Conservation (phyloP, 1,140 invertebrate species). For the Octopus sinensis region DNA sequence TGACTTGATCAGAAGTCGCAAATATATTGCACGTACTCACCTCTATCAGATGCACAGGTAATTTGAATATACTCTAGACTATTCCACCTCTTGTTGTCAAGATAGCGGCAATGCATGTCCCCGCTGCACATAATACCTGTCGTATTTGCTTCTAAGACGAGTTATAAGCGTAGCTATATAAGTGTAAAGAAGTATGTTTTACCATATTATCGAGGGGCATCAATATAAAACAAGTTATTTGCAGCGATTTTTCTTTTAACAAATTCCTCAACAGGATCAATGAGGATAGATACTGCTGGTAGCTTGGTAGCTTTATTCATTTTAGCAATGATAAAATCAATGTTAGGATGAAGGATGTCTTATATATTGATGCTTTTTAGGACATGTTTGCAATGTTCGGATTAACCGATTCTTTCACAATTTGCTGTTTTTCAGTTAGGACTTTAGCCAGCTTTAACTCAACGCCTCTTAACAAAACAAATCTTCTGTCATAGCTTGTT, state of each 20-base stretch:
- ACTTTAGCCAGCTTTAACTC: too few species aligned
- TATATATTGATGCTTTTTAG: too few species aligned
- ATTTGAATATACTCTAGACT: background rate
- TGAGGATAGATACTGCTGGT: background rate
- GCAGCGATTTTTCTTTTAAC: background rate
- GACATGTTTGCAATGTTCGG: too few species aligned
- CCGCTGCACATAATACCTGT: background rate
- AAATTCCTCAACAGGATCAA: background rate
- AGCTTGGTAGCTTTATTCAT: background rate
- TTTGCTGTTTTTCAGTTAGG: too few species aligned
- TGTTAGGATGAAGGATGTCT: too few species aligned
- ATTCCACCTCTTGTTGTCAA: background rate
- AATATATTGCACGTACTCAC: background rate
- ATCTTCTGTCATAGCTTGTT: too few species aligned
- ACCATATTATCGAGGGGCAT: background rate
- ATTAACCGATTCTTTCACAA: too few species aligned
- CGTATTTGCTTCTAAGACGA: background rate
- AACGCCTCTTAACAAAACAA: too few species aligned
- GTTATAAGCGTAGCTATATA: too few species aligned
- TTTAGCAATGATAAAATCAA: too few species aligned
- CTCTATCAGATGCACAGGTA: constrained; percentile 2
- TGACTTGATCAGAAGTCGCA: background rate
- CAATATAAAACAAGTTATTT: background rate
- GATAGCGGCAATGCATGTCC: background rate
- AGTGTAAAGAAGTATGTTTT: background rate